These are phyloP conservation scores for Petroica traversi DNA, from an alignment of 2,113 vertebrate species.

Conservation along the genomic window DNA sequence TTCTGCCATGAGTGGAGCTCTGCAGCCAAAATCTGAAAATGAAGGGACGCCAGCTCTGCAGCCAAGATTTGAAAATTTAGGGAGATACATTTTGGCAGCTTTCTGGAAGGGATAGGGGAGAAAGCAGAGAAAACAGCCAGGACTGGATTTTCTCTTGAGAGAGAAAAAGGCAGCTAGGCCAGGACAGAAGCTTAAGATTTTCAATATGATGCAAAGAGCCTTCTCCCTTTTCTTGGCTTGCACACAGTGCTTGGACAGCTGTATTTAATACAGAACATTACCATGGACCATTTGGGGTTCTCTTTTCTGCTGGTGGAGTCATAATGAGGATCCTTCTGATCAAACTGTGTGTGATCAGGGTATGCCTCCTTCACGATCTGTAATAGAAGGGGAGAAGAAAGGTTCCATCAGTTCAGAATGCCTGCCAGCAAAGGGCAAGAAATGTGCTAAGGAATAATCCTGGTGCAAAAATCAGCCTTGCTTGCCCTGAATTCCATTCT, in stretches of 20 bases:
- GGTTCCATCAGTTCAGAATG: not conserved
- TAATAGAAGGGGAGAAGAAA: not conserved
- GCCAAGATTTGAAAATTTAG: not conserved
- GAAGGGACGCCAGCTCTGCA: not conserved
- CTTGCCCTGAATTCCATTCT: not conserved
- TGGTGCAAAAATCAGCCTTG: not conserved
- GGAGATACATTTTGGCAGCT: not conserved
- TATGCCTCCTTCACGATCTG: conserved; percentile 94
- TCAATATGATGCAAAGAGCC: not conserved
- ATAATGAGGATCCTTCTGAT: conserved; percentile 86
- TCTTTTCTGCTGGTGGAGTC: conserved; percentile 87
- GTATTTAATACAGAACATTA: conserved; percentile 49
- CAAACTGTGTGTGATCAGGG: conserved; percentile 96
- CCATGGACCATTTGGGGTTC: conserved; percentile 97
- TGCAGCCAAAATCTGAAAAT: not conserved
- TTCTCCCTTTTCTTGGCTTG: not conserved
- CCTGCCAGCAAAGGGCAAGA: not conserved
- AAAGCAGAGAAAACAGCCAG: not conserved
- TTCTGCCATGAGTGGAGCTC: not conserved
- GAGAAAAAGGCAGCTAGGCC: not conserved
- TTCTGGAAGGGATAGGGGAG: not conserved
- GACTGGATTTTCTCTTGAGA: not conserved
- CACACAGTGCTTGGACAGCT: not conserved
- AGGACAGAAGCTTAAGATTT: not conserved
- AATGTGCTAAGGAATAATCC: not conserved